Conservation (phyloP, 2,888 invertebrate species). For the Athalia cordata region DNA sequence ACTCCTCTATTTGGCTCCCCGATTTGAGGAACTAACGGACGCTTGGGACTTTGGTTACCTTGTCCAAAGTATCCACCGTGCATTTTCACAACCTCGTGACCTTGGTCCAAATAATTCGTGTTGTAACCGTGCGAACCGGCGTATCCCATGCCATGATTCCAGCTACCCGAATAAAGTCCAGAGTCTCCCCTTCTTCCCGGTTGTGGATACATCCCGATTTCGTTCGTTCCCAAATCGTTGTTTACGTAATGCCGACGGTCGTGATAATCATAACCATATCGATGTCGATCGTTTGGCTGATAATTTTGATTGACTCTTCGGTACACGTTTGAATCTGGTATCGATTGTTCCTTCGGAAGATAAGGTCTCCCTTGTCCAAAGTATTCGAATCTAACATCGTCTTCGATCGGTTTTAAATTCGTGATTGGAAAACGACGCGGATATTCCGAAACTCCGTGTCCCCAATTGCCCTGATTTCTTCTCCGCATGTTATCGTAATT, state of each 20-base stretch:
- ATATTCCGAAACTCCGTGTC: background rate
- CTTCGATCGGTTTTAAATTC: constrained; percentile 34
- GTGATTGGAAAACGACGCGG: background rate
- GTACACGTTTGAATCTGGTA: background rate
- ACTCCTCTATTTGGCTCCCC: constrained; percentile 51
- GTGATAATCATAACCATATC: too few relatives aligned
- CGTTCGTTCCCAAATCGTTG: constrained; percentile 54
- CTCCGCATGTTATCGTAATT: background rate
- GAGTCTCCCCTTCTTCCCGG: constrained; percentile 72
- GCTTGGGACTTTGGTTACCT: too few relatives aligned
- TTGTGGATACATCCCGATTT: constrained; percentile 75
- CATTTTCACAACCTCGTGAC: background rate
- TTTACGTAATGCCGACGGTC: background rate
- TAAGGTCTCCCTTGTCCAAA: constrained; percentile 47
- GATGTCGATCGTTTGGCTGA: too few relatives aligned
- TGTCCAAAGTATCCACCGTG: too few relatives aligned
- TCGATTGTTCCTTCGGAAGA: constrained; percentile 26
- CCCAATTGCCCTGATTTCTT: too few relatives aligned
- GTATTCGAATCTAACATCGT: constrained; percentile 34
- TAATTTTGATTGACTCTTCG: too few relatives aligned
- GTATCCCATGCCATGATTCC: constrained; percentile 67
- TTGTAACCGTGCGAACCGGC: constrained; percentile 70
- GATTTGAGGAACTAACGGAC: too few relatives aligned
- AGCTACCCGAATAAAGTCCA: too few relatives aligned
- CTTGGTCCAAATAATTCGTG: constrained; percentile 51